Evolutionary conservation across 2,113 vertebrate genomes (phyloP).

Genomic region (Lipophrys pholis): DNA sequence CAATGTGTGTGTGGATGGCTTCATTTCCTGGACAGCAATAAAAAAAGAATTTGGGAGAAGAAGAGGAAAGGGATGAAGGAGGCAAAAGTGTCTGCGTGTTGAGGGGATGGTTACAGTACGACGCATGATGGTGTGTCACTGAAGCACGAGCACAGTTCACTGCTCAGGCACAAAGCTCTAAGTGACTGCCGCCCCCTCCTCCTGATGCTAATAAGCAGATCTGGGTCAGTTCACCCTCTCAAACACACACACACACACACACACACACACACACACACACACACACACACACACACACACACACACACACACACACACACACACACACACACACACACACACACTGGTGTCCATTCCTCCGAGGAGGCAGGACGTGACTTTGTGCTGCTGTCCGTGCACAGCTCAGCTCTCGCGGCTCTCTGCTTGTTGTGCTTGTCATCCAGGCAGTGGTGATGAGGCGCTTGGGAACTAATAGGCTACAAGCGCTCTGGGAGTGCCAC

Average conservation of each 20-base stretch:
- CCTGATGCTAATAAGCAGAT: slow-evolving; percentile 81
- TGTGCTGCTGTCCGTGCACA: slow-evolving; percentile 55
- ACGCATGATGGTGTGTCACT: slow-evolving; percentile 73
- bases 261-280: neutral
- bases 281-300: slow-evolving; percentile 28
- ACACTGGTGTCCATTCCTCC: slow-evolving; percentile 36
- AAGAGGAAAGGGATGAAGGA: slow-evolving; percentile 22
- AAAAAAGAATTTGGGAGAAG: slow-evolving; percentile 20
- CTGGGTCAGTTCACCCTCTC: slow-evolving; percentile 74
- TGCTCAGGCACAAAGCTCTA: slow-evolving; percentile 82
- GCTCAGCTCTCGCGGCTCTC: slow-evolving; percentile 47
- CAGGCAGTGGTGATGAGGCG: slow-evolving; percentile 56
- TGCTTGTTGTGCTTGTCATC: slow-evolving; percentile 71
- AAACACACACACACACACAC: slow-evolving; percentile 18
- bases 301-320: slow-evolving; percentile 34
- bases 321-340: slow-evolving; percentile 39
- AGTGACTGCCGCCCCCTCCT: slow-evolving; percentile 71
- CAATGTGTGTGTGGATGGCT: neutral
- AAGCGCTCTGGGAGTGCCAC: slow-evolving; percentile 59
- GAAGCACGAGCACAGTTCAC: slow-evolving; percentile 78
- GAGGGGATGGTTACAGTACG: slow-evolving; percentile 61
- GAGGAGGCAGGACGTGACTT: slow-evolving; percentile 65
- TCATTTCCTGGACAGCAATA: slow-evolving; percentile 46
- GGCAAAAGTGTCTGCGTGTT: slow-evolving; percentile 9
- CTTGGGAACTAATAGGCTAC: slow-evolving; percentile 58